Percentiles rank a stretch among this genome's conserved stretches.
Evolutionary conservation across 2,797 vertebrate genomes (phyloP).

Genomic region (Clarias platycephalus): DNA sequence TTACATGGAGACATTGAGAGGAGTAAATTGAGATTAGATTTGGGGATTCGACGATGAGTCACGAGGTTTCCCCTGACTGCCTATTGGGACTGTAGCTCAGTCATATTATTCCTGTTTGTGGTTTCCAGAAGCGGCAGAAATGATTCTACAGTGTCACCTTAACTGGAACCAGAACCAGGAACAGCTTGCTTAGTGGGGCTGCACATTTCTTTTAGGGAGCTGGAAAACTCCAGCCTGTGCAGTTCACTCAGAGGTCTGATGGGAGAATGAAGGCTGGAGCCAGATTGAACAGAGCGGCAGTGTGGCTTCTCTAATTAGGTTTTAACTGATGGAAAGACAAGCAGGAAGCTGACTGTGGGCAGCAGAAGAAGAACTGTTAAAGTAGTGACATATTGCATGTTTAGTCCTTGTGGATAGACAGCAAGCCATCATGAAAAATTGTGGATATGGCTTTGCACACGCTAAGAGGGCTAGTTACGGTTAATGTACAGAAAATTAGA

Average conservation of each 20-base stretch:
- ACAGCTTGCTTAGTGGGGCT: conserved; percentile 34
- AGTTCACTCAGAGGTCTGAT: conserved; percentile 42
- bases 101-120: conserved; percentile 27
- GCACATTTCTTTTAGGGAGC: conserved; percentile 15
- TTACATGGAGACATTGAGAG: conserved; percentile 47
- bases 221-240: conserved; percentile 27
- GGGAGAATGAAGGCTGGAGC: conserved; percentile 35
- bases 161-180: conserved; percentile 26
- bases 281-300: conserved; percentile 36
- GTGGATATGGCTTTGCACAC: conserved; percentile 56
- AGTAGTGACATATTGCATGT: conserved; percentile 59
- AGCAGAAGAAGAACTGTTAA: conserved; percentile 55
- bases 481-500: conserved; percentile 56
- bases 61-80: conserved; percentile 27
- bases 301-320: conserved; percentile 53
- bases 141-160: conserved; percentile 40
- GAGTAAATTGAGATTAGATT: conserved; percentile 43
- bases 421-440: conserved; percentile 44
- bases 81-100: conserved; percentile 34
- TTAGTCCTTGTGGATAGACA: conserved; percentile 53
- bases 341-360: conserved; percentile 56
- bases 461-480: conserved; percentile 50
- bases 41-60: conserved; percentile 40
- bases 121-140: conserved; percentile 2
- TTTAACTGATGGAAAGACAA: conserved; percentile 56